Evolutionary conservation across 2,113 vertebrate species (phyloP), one percentile per base, ranked within the genome.

Genomic region (Sinocyclocheilus anophthalmus): DNA sequence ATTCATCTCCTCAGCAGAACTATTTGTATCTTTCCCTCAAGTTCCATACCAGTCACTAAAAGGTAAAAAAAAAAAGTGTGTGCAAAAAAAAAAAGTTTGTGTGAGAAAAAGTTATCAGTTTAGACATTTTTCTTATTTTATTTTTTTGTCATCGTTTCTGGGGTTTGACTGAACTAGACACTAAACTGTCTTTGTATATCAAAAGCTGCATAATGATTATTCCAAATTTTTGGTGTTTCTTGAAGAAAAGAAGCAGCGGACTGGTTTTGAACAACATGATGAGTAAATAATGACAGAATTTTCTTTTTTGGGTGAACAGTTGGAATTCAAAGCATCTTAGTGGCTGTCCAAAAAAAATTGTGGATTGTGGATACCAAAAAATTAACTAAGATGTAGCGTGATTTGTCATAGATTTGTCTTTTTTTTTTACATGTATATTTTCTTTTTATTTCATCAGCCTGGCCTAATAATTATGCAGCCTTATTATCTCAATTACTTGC

Each of bases 401-500:
- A 53, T 69, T n/a, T 24, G 37, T 77, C 57, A 50, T 5, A 87
- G 59, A 8, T 37, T 39, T 45, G 61, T 63, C 65, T 18, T 22
- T 65, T 10, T 53, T 53, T 20, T 59, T 59, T 8, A n/a, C 57
- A 33, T 83, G 75, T 84, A 42, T 48, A 91, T 88, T 94, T 94
- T 94, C 92, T 87, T 79, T 84, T 91, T 86, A 91, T 95, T 94
- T 93, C 93, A 92, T 94, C 93, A 94, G 91, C 86, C 45, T 77
- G 76, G 87, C 88, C 92, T 78, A 86, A 93, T 94, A 92, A 93
- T 92, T 93, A 94, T 92, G 88, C 92, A 88, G 88, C 84, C 91
- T 93, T 93, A 94, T 94, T 93, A 93, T 88, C 91, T 91, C 90
- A 93, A 94, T 92, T 91, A 91, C 93, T 92, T 93, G 93, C 93